phyloP scores from a whole-genome alignment of 2,888 invertebrate genomes.

The Lochmaea crataegi region DNA sequence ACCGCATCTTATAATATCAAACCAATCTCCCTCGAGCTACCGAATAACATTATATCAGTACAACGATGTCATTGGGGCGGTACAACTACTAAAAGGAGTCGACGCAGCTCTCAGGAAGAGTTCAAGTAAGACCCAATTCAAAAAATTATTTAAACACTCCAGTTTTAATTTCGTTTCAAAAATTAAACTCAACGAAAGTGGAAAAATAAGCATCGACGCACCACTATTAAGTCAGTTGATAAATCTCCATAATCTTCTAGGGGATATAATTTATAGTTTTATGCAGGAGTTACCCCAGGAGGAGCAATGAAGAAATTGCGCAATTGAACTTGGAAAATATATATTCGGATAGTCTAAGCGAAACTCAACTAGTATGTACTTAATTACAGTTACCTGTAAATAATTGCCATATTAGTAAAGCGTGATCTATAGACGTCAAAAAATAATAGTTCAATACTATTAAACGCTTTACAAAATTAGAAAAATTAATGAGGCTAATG shows the following conservation, averaged over 20 bases:
- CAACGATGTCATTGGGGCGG: constrained; percentile 45
- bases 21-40: constrained; percentile 22
- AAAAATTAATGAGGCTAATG: too few relatives aligned
- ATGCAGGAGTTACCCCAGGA: constrained; percentile 28
- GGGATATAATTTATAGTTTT: constrained; percentile 43
- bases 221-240: constrained; percentile 46
- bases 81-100: constrained; percentile 42
- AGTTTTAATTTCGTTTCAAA: constrained; percentile 41
- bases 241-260: constrained; percentile 46
- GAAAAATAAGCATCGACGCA: constrained; percentile 46
- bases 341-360: constrained; percentile 13
- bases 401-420: too few relatives aligned
- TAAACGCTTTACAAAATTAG: too few relatives aligned
- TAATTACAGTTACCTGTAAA: too few relatives aligned
- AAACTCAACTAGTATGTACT: too few relatives aligned
- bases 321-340: not conserved
- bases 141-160: constrained; percentile 25
- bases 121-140: constrained; percentile 30
- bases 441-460: too few relatives aligned
- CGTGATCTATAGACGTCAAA: too few relatives aligned
- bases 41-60: constrained; percentile 45
- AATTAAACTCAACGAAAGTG: constrained; percentile 41
- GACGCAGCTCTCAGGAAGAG: constrained; percentile 25
- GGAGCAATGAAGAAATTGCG: not conserved
- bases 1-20: constrained; percentile 11